Conservation (phyloP, 2,797 vertebrate genomes). For the Masticophis lateralis region DNA sequence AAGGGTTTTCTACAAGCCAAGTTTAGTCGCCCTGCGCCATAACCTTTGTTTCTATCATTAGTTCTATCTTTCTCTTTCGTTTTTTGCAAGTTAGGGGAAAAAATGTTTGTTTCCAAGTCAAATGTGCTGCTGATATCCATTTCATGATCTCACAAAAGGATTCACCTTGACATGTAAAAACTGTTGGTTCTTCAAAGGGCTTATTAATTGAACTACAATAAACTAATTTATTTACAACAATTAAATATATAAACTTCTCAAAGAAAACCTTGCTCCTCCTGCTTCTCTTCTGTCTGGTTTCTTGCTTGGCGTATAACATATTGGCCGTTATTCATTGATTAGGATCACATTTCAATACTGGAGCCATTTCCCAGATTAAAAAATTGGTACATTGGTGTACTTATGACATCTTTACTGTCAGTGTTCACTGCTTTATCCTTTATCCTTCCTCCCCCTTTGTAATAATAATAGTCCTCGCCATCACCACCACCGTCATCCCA, state of each 20-base stretch:
- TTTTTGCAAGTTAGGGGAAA: not conserved
- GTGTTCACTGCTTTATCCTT: no score
- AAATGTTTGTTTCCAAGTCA: not conserved
- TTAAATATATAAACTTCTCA: not conserved
- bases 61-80: not conserved
- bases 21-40: not conserved
- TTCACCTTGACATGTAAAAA: not conserved
- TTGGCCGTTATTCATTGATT: not conserved
- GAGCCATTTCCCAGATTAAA: not conserved
- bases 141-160: not conserved
- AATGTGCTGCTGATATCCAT: not conserved
- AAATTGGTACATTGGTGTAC: not conserved
- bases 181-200: not conserved
- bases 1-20: slow-evolving; percentile 7
- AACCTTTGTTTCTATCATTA: slow-evolving; percentile 10
- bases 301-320: not conserved
- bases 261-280: not conserved
- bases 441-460: not conserved
- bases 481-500: not conserved
- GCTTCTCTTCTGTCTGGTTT: not conserved
- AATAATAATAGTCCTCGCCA: not conserved
- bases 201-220: not conserved
- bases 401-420: not conserved
- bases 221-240: not conserved
- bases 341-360: not conserved